These are phyloP conservation scores for Coleophora deauratella DNA, from an alignment of 2,888 invertebrate genomes.

Conservation along the genomic window DNA sequence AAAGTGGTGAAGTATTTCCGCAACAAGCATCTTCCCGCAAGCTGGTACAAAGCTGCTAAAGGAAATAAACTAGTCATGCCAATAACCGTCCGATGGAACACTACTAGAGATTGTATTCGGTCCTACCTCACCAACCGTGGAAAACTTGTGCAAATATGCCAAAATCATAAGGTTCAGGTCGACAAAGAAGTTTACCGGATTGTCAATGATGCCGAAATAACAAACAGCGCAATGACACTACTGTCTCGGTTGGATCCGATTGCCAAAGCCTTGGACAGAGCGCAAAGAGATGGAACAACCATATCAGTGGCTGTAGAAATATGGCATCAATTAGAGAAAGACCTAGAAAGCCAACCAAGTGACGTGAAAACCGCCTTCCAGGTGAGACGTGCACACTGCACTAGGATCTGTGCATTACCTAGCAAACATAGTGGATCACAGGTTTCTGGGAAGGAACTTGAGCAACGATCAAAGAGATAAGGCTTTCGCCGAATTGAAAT, in stretches of 20 bases:
- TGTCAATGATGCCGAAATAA: constrained; percentile 9
- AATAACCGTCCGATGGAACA: constrained; percentile 15
- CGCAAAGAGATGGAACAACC: constrained; percentile 10
- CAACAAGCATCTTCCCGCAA: constrained; percentile 17
- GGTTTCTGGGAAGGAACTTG: not conserved
- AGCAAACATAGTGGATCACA: constrained; percentile 3
- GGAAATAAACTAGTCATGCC: constrained; percentile 16
- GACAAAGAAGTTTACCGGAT: constrained; percentile 12
- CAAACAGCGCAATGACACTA: constrained; percentile 10
- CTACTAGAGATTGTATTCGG: constrained; percentile 9
- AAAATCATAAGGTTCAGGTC: constrained; percentile 11
- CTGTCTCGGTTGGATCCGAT: constrained; percentile 11
- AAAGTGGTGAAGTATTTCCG: constrained; percentile 16
- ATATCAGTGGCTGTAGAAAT: constrained; percentile 15
- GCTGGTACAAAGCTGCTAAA: constrained; percentile 11
- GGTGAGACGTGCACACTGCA: constrained; percentile 7
- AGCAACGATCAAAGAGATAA: not conserved
- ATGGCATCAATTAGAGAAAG: constrained; percentile 16
- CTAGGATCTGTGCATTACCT: constrained; percentile 8
- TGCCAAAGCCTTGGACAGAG: constrained; percentile 10
- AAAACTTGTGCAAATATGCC: constrained; percentile 12
- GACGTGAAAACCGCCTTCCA: constrained; percentile 5
- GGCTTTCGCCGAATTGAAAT: not conserved
- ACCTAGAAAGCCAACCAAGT: constrained; percentile 10
- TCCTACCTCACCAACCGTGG: constrained; percentile 13